Base-by-base conservation (phyloP, 2,113 vertebrate genomes). In the Chroicocephalus ridibundus region DNA sequence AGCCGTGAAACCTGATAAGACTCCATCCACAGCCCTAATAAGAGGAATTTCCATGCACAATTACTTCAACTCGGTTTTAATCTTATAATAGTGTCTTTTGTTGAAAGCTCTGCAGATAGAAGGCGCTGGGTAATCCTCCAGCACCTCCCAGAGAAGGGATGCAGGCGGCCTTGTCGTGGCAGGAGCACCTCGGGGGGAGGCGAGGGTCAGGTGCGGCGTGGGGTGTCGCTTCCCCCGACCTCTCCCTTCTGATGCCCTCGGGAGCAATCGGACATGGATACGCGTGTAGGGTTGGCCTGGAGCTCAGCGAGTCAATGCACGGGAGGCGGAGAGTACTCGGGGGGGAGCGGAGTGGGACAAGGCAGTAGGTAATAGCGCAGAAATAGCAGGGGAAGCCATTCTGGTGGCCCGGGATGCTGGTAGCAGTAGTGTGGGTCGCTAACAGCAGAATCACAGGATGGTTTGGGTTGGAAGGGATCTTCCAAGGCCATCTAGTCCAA, bases 111-210 rank as follows among this genome's bases (percentile, higher is more conserved):
- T 60, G 75, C n/a, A 57, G 87, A 5, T 49, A 20, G 82, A 55
- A 66, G 57, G 6, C 36, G 1, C 17, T 2, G 12, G 24, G 38
- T 52, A 57, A 66, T 58, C 68, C 72, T 24, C 44, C 10, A 15
- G 26, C 52, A 22, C 25, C 80, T 51, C 58, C 62, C 22, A 3
- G 36, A 46, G 54, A 26, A 64, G 76, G 75, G 84, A 47, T 31
- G 34, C 58, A 4, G 2, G 0, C 60, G 22, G 21, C 1, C 5
- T 10, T 54, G 44, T 11, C 62, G 4, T 0, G 0, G 54, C 15
- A 8, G 74, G 51, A 51, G 65, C 64, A 13, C 57, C 34, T 20
- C 34, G 0, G 1, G 60, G 66, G 54, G 22, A 6, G n/a, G 47
- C 14, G 5, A 10, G 34, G 46, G 34, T 42, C 77, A 17, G 72